Conservation (phyloP, 92 coral and sea anemone species). For the Porites rus region DNA sequence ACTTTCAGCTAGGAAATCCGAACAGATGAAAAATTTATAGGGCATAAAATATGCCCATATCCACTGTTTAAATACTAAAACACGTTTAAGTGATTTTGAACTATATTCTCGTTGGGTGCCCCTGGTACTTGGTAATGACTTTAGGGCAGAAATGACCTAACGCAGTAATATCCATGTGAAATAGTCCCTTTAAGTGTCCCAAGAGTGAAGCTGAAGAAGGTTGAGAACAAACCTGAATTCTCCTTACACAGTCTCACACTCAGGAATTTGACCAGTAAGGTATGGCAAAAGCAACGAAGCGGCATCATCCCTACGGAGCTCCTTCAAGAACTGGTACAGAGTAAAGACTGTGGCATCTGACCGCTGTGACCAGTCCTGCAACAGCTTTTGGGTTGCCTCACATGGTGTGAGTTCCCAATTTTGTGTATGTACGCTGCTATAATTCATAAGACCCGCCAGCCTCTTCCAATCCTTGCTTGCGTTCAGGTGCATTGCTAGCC, state of each 20-base stretch:
- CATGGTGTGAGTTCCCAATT: slow-evolving; percentile 31
- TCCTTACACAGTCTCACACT: slow-evolving; percentile 1
- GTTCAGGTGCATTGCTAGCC: slow-evolving; percentile 31
- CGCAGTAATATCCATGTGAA: no score
- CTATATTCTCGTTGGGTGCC: no score
- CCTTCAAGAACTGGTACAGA: slow-evolving; percentile 18
- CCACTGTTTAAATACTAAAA: no score
- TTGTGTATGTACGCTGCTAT: slow-evolving; percentile 1
- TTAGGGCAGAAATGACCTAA: no score
- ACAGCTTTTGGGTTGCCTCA: slow-evolving; percentile 48
- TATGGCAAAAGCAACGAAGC: slow-evolving; percentile 5
- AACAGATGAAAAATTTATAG: no score
- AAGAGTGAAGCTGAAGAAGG: neutral
- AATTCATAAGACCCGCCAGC: slow-evolving; percentile 55
- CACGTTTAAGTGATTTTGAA: no score
- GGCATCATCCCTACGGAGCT: slow-evolving; percentile 60
- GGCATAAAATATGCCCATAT: no score
- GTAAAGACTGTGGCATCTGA: slow-evolving; percentile 35
- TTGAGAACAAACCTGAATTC: no score
- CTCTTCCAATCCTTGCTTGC: slow-evolving; percentile 55
- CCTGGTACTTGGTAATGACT: no score
- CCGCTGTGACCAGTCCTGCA: slow-evolving; percentile 40
- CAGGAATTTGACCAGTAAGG: neutral
- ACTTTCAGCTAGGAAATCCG: no score
- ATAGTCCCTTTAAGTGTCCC: neutral